These are phyloP conservation scores for Cyprinodon diabolis DNA, from an alignment of 2,797 vertebrate genomes.

Conservation along the genomic window DNA sequence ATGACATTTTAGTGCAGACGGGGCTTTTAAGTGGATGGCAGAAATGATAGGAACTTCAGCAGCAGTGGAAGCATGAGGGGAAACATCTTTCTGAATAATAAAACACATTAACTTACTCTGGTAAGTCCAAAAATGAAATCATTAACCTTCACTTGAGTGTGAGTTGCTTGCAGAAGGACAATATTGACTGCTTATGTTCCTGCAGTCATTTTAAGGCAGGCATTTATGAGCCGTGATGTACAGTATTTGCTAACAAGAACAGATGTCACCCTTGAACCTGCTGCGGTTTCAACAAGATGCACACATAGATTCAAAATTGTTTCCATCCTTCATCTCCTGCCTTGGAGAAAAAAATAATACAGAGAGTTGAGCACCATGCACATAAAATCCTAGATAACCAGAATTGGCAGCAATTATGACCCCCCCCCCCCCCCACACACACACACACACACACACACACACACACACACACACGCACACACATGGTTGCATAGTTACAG, in stretches of 20 bases:
- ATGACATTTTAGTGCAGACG: not conserved
- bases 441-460: too few relatives aligned
- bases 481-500: not conserved
- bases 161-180: not conserved
- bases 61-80: not conserved
- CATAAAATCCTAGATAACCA: constrained; percentile 5
- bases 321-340: constrained; percentile 12
- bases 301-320: not conserved
- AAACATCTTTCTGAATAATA: not conserved
- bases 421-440: too few relatives aligned
- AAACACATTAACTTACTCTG: not conserved
- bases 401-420: too few relatives aligned
- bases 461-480: too few relatives aligned
- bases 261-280: constrained; percentile 9
- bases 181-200: not conserved
- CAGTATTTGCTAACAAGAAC: constrained; percentile 11
- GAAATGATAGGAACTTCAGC: not conserved
- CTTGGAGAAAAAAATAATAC: not conserved
- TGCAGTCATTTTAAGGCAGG: not conserved
- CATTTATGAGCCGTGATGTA: not conserved
- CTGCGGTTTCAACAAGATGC: not conserved
- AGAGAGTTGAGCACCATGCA: not conserved
- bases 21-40: not conserved
- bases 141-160: not conserved
- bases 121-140: not conserved